phyloP scores from a whole-genome alignment of 2,797 vertebrate genomes.

The Propithecus deckenii region DNA sequence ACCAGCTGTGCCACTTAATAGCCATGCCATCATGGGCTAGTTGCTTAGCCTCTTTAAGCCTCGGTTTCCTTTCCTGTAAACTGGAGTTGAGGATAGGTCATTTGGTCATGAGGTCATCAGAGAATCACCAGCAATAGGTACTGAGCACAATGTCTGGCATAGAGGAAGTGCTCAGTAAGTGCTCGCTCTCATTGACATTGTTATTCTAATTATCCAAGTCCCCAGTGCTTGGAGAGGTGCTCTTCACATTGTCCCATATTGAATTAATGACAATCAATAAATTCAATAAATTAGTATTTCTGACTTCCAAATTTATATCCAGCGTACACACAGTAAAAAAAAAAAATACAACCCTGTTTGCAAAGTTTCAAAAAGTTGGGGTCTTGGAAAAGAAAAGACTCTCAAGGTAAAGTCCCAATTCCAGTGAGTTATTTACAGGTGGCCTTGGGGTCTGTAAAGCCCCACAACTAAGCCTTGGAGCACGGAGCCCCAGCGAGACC shows the following conservation, averaged over 20 bases:
- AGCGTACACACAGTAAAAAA: neutral
- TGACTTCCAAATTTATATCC: neutral
- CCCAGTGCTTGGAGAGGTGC: neutral
- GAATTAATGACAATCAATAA: neutral
- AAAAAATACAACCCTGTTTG: neutral
- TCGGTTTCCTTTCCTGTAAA: neutral
- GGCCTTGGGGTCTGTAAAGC: neutral
- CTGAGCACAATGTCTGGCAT: fast-evolving
- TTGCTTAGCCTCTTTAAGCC: neutral
- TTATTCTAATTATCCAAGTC: neutral
- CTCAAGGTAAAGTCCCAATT: neutral
- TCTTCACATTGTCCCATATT: neutral
- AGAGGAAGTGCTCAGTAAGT: neutral
- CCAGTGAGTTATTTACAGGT: neutral
- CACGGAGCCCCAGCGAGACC: fast-evolving
- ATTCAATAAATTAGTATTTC: neutral
- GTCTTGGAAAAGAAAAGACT: neutral
- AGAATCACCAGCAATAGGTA: neutral
- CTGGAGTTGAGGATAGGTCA: neutral
- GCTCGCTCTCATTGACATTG: neutral
- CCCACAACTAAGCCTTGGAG: neutral
- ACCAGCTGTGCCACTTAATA: neutral
- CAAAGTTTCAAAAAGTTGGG: neutral
- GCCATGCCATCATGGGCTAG: neutral
- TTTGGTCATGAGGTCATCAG: neutral